Evolutionary conservation across 2,888 invertebrate species (phyloP), one percentile per base, ranked within the genome.

Genomic region (Caenorhabditis imperialis): DNA sequence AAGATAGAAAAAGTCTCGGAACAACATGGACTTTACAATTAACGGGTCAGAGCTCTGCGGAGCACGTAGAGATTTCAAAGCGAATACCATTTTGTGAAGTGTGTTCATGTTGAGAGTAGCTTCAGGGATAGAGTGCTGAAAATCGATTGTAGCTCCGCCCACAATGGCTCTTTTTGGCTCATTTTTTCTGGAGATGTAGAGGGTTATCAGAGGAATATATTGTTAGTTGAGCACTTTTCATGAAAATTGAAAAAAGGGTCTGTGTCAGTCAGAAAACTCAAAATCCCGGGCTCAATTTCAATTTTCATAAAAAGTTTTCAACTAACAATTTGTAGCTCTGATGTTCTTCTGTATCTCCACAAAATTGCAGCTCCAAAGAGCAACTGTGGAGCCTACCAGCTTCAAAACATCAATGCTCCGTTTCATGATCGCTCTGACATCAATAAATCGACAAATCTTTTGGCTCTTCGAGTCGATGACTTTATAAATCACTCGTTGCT

Each of bases 371-470:
- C n/a, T n/a, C n/a, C 37, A 14, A 37, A 38, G 23, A 35, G 38
- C n/a, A 51, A 14, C 1, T 35, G 51, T 14, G 33, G 33, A 30
- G 16, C 27, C 18, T 48, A 48, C 18, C 30, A 18, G 14, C n/a
- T 20, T 10, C 14, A 25, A n/a, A 5, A 23, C 3, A 45, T 3
- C 2, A 27, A 8, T 27, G 27, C 27, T 45, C 5, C n/a, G 20
- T 16, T 44, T 57, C 25, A 50, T 45, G n/a, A 45, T 35, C n/a
- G 27, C 38, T 7, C 50, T 50, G 7, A 50, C 50, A 42, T 57
- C 44, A 12, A 67, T 57, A 6, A 42, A 27, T 22, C 40, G 20
- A 0, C 50, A 50, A 1, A n/a, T 16, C 8, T 50, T 30, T 30
- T 25, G 33, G 50, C 48, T 55, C 7, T 37, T 25, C 22, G 48